A percentile compares a stretch with the other conserved stretches of the same genome.
phyloP scores from a whole-genome alignment of 2,113 vertebrate species.

The Chrysochloris asiatica region DNA sequence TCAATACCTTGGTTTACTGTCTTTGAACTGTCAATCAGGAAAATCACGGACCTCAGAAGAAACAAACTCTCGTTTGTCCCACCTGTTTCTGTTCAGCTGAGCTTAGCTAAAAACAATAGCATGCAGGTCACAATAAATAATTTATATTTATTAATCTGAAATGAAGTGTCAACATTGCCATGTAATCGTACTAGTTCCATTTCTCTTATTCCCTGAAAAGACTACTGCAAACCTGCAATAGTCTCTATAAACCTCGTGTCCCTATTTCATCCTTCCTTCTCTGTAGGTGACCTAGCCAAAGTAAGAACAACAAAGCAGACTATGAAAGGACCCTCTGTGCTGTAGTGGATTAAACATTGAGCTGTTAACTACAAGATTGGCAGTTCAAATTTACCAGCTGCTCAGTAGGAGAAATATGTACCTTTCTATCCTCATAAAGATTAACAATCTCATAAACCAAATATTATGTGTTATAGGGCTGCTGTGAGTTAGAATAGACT shows the following conservation, averaged over 20 bases:
- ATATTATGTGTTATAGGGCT: no score
- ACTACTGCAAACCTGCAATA: background rate
- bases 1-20: background rate
- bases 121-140: background rate
- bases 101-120: background rate
- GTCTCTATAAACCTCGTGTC: background rate
- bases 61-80: background rate
- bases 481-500: no score
- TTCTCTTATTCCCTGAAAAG: background rate
- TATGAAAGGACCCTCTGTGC: no score
- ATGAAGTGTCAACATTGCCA: background rate
- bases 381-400: no score
- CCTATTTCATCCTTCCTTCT: background rate
- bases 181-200: background rate
- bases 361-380: no score
- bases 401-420: no score
- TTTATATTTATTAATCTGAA: background rate
- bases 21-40: background rate
- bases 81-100: background rate
- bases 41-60: background rate
- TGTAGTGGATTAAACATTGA: no score
- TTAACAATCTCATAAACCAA: no score
- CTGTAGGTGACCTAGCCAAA: background rate
- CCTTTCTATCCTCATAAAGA: no score
- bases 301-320: background rate